A percentile compares a stretch with the other conserved stretches of the same genome.
Evolutionary conservation across 2,797 vertebrate genomes (phyloP).

Genomic region (Syndactyla subalaris): DNA sequence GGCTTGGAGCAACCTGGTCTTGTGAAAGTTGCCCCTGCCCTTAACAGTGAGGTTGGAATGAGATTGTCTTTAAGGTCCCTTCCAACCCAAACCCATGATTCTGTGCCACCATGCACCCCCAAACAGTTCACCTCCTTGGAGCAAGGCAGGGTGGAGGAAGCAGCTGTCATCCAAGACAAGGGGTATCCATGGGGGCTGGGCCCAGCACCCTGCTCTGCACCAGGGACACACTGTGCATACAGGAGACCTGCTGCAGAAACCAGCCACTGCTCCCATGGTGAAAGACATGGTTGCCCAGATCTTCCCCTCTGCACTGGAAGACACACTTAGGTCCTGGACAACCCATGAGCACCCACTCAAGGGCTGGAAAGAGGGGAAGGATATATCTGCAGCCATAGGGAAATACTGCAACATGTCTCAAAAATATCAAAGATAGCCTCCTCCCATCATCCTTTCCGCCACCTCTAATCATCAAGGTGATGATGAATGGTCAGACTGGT

Average conservation of each 20-base stretch:
- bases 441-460: background rate
- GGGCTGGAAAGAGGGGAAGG: background rate
- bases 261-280: background rate
- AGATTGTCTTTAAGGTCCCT: background rate
- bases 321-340: background rate
- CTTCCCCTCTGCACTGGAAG: background rate
- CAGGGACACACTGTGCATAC: rapidly evolving
- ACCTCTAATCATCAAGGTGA: background rate
- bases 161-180: background rate
- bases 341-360: background rate
- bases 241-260: background rate
- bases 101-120: background rate
- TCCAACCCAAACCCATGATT: background rate
- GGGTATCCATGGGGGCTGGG: background rate
- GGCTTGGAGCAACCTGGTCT: background rate
- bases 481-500: rapidly evolving
- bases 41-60: background rate
- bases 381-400: background rate
- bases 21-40: background rate
- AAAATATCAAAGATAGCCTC: background rate
- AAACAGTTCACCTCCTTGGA: background rate
- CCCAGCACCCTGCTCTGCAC: background rate
- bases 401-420: background rate
- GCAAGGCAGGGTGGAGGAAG: background rate
- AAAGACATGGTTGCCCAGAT: background rate